Evolutionary conservation across 2,888 invertebrate genomes (phyloP), one percentile per base, ranked within the genome.

Genomic region (Bombylius major): DNA sequence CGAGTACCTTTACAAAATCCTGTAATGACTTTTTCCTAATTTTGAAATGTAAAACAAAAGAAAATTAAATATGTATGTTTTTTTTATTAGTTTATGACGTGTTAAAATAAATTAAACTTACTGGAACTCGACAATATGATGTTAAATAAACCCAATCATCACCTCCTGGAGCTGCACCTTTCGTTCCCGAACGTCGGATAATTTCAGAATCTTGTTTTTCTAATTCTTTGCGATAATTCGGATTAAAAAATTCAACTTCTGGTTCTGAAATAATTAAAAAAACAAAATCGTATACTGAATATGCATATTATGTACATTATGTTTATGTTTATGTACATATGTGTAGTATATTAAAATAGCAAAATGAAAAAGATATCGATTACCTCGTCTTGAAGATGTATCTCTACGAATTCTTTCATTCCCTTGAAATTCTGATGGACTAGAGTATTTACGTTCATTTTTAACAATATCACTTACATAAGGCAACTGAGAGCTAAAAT

Each of bases 101-200:
- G 44, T 9, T n/a, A 44, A 44, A 44, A 44, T 5, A n/a, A 44
- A 44, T 36, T 36, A 5, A 42, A 42, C 79, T 78, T 72, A 89
- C 89, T 67, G 91, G 89, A 63, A 92, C 89, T 63, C 90, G 81
- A 44, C 90, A 89, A 66, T 89, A 89, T 60, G 89, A 87, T 55
- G 90, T 89, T 62, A 92, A 73, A 86, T 90, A 91, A 62, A 91
- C 84, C 89, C 89, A 89, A 33, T 85, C 83, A 63, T 87, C 86
- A 4, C 84, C 86, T 0, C 84, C 86, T 2, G 84, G 83, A 0
- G 83, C 82, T 0, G 83, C 81, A 0, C 84, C 83, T 62, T 83
- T 83, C 6, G 78, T 76, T 0, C 82, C 84, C 0, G 80, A 81
- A 58, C 77, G 77, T 55, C 77, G 76, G 68, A 80, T 79, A 62